phyloP scores from a whole-genome alignment of 2,888 invertebrate species.

The Stegana nigrithorax region DNA sequence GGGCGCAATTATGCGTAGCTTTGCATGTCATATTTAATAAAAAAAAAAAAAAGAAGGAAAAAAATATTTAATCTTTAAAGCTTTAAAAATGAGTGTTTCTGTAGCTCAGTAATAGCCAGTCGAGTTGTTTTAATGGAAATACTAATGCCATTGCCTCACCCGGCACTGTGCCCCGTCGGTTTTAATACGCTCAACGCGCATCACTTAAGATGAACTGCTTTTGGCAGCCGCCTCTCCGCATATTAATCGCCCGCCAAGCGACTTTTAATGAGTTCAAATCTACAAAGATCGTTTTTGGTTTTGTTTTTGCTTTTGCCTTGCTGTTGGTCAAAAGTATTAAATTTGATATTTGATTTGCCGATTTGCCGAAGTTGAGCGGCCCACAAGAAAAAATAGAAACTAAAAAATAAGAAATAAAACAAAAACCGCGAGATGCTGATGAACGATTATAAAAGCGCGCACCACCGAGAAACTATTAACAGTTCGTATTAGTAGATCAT shows the following conservation, averaged over 20 bases:
- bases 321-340: slow-evolving; percentile 32
- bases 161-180: not conserved
- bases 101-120: too few relatives aligned
- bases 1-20: too few relatives aligned
- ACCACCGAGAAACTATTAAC: slow-evolving; percentile 44
- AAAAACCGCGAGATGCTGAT: not conserved
- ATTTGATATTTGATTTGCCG: slow-evolving; percentile 42
- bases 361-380: slow-evolving; percentile 13
- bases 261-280: slow-evolving; percentile 46
- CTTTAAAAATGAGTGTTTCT: too few relatives aligned
- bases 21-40: too few relatives aligned
- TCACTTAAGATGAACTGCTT: not conserved
- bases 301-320: slow-evolving; percentile 32
- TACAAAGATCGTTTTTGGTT: not conserved
- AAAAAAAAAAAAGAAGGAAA: too few relatives aligned
- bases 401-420: slow-evolving; percentile 4
- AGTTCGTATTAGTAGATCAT: slow-evolving; percentile 53
- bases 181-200: slow-evolving; percentile 7
- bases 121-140: too few relatives aligned
- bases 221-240: slow-evolving; percentile 30
- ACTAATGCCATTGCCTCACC: too few relatives aligned
- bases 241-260: slow-evolving; percentile 26
- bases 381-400: slow-evolving; percentile 39
- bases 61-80: too few relatives aligned
- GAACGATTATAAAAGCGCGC: slow-evolving; percentile 49